Base-by-base conservation (phyloP, 1,140 invertebrate species). In the Sitophilus oryzae region DNA sequence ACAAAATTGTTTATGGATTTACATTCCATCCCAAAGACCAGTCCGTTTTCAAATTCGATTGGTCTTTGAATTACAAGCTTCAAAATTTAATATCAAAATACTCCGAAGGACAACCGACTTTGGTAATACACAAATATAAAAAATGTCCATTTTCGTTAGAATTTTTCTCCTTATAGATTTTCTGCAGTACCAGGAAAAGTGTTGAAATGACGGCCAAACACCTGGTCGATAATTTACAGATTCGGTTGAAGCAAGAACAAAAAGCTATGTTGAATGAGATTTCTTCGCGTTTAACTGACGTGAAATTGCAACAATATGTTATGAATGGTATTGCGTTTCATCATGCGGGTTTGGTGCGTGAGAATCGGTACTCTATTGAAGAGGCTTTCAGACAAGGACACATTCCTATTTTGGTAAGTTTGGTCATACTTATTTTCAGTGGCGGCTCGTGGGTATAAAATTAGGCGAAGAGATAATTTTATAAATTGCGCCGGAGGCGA, bases 151-250 rank as follows among this genome's bases (percentile, higher is more conserved):
- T 40, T 40, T n/a, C n/a, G n/a, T n/a, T n/a, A n/a, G 6, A n/a
- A 9, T 10, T 18, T 20, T 22, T 46, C 20, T 53, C 44, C 61
- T 63, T 61, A 16, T 58, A 82, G 81, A 79, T 85, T 74, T 91
- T 91, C 69, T 89, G 86, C 69, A 82, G 82, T 45, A 88, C 87
- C 1, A 74, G 88, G 46, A 90, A 88, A 71, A 80, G 83, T 56
- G 82, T 84, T 0, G 70, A 80, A 49, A 77, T 87, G 66, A 82
- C 85, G 16, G 81, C 83, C 1, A 76, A 78, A 44, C 77, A 79
- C 21, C 58, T 89, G 35, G 71, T 76, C 1, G 77, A 79, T 60
- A 76, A 83, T 60, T 64, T 81, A 3, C 78, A 78, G 21, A 79
- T 82, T 52, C 71, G 75, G 14, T 76, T 81, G 51, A 74, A 68